Conservation (phyloP, 2,113 vertebrate species). For the Himantopus leucocephalus region DNA sequence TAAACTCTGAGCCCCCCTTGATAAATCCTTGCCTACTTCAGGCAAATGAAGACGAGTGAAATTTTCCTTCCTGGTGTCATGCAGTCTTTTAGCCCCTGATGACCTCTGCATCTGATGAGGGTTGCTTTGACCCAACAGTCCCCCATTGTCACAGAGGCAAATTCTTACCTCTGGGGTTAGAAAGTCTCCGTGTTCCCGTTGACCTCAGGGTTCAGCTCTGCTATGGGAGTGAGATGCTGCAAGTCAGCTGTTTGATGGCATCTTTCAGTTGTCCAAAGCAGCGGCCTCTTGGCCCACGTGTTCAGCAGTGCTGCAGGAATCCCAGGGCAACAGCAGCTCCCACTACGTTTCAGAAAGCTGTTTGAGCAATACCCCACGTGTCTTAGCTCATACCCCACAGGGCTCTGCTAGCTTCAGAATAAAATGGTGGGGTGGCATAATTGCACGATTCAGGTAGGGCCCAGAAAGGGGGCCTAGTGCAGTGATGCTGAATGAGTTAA, state of each 20-base stretch:
- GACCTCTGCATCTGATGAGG: background rate
- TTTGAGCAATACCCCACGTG: background rate
- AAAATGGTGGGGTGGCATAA: background rate
- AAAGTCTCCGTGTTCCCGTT: fast-evolving
- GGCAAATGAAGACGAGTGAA: background rate
- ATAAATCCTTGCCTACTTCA: background rate
- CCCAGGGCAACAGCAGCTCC: background rate
- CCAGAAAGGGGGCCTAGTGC: background rate
- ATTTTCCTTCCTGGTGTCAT: background rate
- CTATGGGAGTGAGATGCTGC: background rate
- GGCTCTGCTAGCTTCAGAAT: background rate
- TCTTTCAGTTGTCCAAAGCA: background rate
- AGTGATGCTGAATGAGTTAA: background rate
- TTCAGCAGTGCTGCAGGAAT: background rate
- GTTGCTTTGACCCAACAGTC: background rate
- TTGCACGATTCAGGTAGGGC: background rate
- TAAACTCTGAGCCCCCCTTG: background rate
- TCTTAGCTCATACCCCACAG: background rate
- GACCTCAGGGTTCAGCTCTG: background rate
- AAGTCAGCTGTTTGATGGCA: background rate
- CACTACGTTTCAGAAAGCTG: background rate
- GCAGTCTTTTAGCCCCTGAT: background rate
- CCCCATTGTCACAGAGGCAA: background rate
- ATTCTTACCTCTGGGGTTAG: background rate
- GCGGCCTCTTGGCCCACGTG: background rate